These are phyloP conservation scores for Dinothrombium tinctorium DNA, from an alignment of 1,140 invertebrate genomes.

Conservation along the genomic window DNA sequence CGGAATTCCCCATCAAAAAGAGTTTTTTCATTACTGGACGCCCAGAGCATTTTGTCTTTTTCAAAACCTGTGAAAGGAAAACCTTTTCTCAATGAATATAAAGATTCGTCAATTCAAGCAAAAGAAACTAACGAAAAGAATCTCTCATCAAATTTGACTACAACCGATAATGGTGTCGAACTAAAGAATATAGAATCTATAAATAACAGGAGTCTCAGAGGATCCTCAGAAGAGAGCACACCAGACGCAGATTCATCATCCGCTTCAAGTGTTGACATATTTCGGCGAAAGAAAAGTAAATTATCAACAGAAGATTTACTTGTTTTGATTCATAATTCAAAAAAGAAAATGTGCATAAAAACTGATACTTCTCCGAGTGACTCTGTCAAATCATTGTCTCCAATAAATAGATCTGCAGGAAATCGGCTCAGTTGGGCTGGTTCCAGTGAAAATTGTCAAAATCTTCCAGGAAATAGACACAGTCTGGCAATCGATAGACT, in stretches of 20 bases:
- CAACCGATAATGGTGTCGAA: too few species aligned
- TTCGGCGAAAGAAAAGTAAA: background rate
- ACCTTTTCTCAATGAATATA: too few species aligned
- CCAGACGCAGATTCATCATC: background rate
- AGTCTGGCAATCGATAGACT: conserved; percentile 24
- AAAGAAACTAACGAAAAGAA: too few species aligned
- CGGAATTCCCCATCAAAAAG: too few species aligned
- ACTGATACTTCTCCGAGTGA: conserved; percentile 8
- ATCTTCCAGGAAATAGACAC: background rate
- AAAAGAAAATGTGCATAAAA: conserved; percentile 16
- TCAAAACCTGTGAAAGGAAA: too few species aligned
- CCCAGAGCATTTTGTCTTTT: too few species aligned
- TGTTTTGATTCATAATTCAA: conserved; percentile 16
- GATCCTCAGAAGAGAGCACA: too few species aligned
- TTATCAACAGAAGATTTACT: conserved; percentile 16
- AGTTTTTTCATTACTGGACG: too few species aligned
- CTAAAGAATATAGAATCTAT: too few species aligned
- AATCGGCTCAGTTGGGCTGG: background rate
- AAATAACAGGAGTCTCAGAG: too few species aligned
- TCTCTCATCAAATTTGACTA: too few species aligned
- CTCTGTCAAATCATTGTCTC: background rate
- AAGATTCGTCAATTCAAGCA: too few species aligned
- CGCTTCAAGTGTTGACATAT: background rate
- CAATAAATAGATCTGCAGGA: background rate
- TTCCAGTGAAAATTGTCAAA: background rate